These are phyloP conservation scores for Dendrophyllia cribrosa DNA, from an alignment of 64 coral and sea anemone species.

Conservation along the genomic window DNA sequence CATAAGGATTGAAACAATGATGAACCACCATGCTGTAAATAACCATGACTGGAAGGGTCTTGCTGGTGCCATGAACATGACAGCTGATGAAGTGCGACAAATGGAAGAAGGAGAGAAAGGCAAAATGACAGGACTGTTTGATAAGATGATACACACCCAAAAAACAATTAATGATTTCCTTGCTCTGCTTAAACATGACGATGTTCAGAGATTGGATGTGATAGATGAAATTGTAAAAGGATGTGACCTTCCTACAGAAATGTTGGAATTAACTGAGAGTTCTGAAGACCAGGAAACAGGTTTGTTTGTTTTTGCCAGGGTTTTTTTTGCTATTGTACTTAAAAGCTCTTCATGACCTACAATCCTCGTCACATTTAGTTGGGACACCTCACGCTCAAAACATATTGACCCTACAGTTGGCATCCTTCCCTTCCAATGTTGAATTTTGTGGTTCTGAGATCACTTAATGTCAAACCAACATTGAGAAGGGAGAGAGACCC, in stretches of 20 bases:
- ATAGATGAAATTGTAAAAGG: not conserved
- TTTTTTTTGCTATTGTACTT: not conserved
- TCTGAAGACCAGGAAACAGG: not conserved
- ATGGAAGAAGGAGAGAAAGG: conserved; percentile 4
- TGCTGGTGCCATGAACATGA: conserved; percentile 30
- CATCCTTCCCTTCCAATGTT: no score
- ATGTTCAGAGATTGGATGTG: conserved; percentile 29
- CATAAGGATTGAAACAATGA: conserved; percentile 3
- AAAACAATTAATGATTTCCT: conserved; percentile 25
- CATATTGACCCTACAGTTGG: no score
- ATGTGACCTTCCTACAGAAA: not conserved
- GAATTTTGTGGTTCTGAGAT: no score
- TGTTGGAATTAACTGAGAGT: not conserved
- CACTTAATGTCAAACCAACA: no score
- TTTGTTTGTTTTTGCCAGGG: not conserved
- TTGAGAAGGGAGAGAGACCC: no score
- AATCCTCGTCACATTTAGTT: no score
- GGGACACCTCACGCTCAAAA: no score
- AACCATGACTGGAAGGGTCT: conserved; percentile 64
- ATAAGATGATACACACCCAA: conserved; percentile 29
- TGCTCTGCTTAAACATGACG: not conserved
- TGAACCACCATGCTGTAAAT: not conserved
- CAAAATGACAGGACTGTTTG: conserved; percentile 50
- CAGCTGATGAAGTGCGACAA: conserved; percentile 17
- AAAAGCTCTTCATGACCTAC: no score